phyloP scores from a whole-genome alignment of 2,113 vertebrate species.

The Camelus bactrianus region DNA sequence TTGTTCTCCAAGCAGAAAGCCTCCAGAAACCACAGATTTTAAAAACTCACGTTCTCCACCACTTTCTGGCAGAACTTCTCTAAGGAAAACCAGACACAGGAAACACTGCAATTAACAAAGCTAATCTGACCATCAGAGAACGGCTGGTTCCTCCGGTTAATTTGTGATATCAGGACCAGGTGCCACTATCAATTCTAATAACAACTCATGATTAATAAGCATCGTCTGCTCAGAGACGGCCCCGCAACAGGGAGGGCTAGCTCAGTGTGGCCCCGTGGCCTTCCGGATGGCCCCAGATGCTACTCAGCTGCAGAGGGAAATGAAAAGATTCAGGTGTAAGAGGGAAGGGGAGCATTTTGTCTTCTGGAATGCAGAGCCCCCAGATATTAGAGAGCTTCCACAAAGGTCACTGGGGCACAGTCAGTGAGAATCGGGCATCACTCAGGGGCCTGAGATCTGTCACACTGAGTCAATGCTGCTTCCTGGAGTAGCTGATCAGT shows the following conservation, averaged over 20 bases:
- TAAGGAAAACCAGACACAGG: neutral
- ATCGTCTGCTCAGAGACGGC: neutral
- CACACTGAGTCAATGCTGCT: fast-evolving
- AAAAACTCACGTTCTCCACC: neutral
- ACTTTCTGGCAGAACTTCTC: neutral
- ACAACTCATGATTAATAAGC: fast-evolving
- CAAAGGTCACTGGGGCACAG: neutral
- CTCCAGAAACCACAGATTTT: neutral
- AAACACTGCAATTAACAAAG: neutral
- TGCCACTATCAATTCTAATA: neutral
- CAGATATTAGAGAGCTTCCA: neutral
- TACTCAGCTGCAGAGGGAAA: neutral
- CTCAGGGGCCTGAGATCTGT: neutral
- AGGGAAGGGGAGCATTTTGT: neutral
- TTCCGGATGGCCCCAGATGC: fast-evolving
- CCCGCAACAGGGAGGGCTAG: neutral
- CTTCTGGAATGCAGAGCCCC: neutral
- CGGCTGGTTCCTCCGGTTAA: neutral
- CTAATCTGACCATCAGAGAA: neutral
- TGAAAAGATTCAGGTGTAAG: neutral
- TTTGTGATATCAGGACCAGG: neutral
- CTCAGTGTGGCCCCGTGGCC: neutral
- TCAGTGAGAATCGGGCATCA: neutral
- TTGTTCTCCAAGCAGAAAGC: neutral
- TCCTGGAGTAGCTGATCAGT: fast-evolving